Percentiles rank a stretch among this genome's conserved stretches.
Conservation (phyloP, 2,113 vertebrate genomes). For the Spheniscus mendiculus region DNA sequence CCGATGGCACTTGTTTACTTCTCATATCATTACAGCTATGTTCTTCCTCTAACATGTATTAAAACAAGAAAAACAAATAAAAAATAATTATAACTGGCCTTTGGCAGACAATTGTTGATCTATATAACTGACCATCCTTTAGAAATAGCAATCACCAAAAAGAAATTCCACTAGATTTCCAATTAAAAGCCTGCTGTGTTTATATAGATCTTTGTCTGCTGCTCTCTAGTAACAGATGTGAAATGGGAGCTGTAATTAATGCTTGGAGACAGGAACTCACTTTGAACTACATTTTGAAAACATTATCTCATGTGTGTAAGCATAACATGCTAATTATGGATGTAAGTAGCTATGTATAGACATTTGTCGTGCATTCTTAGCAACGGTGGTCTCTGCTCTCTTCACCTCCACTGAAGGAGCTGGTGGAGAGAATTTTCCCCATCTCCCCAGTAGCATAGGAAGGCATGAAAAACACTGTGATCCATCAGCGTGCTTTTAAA, state of each 20-base stretch:
- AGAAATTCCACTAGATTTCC: slow-evolving; percentile 37
- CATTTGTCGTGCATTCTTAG: background rate
- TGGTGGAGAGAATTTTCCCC: background rate
- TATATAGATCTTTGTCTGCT: slow-evolving; percentile 57
- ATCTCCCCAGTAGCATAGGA: background rate
- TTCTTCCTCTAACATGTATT: background rate
- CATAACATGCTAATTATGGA: slow-evolving; percentile 9
- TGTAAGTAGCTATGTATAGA: background rate
- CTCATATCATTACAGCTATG: background rate
- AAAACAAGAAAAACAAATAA: background rate
- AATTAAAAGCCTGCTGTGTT: slow-evolving; percentile 53
- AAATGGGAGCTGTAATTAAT: slow-evolving; percentile 60
- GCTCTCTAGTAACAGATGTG: slow-evolving; percentile 52
- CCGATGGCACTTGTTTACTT: background rate
- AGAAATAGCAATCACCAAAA: background rate
- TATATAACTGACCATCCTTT: background rate
- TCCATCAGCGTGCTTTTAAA: background rate
- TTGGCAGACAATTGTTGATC: background rate
- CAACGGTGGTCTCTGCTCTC: background rate
- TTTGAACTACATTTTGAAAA: slow-evolving; percentile 42
- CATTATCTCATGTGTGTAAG: slow-evolving; percentile 25
- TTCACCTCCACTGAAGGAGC: background rate
- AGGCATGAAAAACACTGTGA: background rate
- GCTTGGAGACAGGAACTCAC: slow-evolving; percentile 43
- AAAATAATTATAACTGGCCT: background rate